phyloP scores from a whole-genome alignment of 2,888 invertebrate species.

The Zaprionus lineosus region DNA sequence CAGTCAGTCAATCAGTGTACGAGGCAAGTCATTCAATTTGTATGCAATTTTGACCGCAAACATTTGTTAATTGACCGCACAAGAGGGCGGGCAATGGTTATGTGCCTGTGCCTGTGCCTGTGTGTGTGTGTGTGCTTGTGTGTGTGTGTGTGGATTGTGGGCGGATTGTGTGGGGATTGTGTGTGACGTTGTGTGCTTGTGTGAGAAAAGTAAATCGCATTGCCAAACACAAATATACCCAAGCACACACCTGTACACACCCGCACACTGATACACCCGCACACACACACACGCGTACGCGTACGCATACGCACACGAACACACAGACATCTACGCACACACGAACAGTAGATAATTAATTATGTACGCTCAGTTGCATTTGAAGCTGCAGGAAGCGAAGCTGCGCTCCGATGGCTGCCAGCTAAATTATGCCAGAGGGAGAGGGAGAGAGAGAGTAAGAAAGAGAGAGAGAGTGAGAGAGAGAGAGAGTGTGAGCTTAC shows the following conservation, averaged over 20 bases:
- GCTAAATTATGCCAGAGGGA: constrained; percentile 66
- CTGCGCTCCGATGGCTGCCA: constrained; percentile 52
- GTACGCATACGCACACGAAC: not conserved
- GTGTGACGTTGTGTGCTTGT: constrained; percentile 5
- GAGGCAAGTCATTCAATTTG: constrained; percentile 66
- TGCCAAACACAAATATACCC: constrained; percentile 35
- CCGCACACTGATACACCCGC: not conserved
- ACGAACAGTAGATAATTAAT: constrained; percentile 72
- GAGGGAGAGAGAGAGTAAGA: no score
- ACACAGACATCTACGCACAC: constrained; percentile 31
- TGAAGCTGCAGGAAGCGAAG: constrained; percentile 56
- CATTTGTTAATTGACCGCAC: constrained; percentile 70
- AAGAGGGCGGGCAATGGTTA: not conserved
- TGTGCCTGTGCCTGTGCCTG: not conserved
- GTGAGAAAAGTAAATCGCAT: constrained; percentile 48
- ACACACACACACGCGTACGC: not conserved
- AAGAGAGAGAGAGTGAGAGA: no score
- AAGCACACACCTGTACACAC: constrained; percentile 5
- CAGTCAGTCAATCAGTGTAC: constrained; percentile 43
- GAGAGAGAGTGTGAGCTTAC: no score
- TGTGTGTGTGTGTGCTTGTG: constrained; percentile 6
- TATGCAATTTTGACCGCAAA: constrained; percentile 70
- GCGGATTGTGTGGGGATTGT: no score
- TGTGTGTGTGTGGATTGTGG: not conserved
- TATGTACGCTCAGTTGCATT: constrained; percentile 68